Evolutionary conservation across 2,113 vertebrate species (phyloP), one percentile per base, ranked within the genome.

Genomic region (Cryptotis parvus): DNA sequence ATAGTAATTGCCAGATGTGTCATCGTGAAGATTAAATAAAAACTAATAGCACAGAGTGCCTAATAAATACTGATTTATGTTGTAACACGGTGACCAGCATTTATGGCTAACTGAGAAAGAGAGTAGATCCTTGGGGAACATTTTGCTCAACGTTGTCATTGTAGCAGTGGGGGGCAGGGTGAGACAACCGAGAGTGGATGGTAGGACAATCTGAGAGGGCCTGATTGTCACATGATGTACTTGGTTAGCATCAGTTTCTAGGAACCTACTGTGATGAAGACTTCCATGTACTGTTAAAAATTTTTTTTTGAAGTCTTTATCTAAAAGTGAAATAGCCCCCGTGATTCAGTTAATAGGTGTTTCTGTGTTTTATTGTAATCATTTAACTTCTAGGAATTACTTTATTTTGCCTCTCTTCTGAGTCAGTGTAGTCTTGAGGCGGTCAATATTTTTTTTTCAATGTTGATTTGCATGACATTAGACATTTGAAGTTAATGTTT

Each of bases 361-460:
- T 63, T 86, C 37, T 92, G 9, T 94, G 49, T 74, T 94, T 87
- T 84, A 41, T 63, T 74, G 39, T 22, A 45, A 26, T 89, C 37
- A 31, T 65, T 70, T 81, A 66, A 29, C 8, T 9, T 79, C 31
- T 90, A 58, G 39, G n/a, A 55, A 65, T 65, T 29, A 45, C 86
- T 87, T 82, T 83, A 39, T 79, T 85, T n/a, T 11, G 1, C 73
- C 26, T 91, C 22, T 89, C 26, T 84, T 87, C 22, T 68, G 0
- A 61, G 33, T 68, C 55, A 35, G 1, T 83, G 45, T 29, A 91
- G 45, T 29, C 72, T 24, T 6, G 73, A 78, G 31, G 37, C 22
- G 75, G 6, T 74, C 81, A 58, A 8, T 73, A 26, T 70, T 20
- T 69, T 15, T 24, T 24, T 65, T 45, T 63, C 39, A 24, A 27